Conservation (phyloP, 2,797 vertebrate genomes). For the Cichlasoma orientale region DNA sequence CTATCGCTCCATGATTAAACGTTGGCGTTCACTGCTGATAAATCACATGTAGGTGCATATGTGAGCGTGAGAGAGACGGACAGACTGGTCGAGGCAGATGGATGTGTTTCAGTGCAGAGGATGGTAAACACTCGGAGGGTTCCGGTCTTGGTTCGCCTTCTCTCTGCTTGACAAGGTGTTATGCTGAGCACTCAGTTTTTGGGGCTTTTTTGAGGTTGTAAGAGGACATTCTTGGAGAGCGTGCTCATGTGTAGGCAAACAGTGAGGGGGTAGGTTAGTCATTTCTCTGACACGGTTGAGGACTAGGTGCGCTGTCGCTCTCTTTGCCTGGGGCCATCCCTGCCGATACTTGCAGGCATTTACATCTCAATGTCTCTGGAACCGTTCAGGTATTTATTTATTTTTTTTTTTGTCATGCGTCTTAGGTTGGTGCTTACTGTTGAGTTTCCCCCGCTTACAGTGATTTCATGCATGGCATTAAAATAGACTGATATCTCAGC, state of each 20-base stretch:
- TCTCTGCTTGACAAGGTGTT: constrained; percentile 9
- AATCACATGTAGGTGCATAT: constrained; percentile 41
- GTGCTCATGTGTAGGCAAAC: constrained; percentile 51
- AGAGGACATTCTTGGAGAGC: constrained; percentile 56
- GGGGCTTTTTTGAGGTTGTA: neutral
- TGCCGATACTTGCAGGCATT: constrained; percentile 60
- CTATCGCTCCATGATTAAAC: constrained; percentile 26
- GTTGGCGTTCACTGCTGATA: constrained; percentile 34
- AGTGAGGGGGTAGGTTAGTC: constrained; percentile 47
- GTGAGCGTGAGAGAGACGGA: constrained; percentile 9
- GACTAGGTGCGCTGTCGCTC: constrained; percentile 55
- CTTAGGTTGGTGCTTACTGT: neutral
- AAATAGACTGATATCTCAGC: neutral
- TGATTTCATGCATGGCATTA: neutral
- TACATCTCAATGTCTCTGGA: constrained; percentile 30
- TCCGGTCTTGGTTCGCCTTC: constrained; percentile 46
- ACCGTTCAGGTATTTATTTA: neutral
- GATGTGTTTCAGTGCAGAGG: constrained; percentile 35
- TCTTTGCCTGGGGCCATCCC: constrained; percentile 46
- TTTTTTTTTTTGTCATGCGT: neutral
- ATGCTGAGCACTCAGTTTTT: constrained; percentile 24
- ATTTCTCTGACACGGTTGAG: constrained; percentile 40
- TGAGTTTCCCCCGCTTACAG: neutral
- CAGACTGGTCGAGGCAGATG: constrained; percentile 29
- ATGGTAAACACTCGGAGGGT: constrained; percentile 20